phyloP scores from a whole-genome alignment of 2,888 invertebrate genomes.

The Aethes cnicana region DNA sequence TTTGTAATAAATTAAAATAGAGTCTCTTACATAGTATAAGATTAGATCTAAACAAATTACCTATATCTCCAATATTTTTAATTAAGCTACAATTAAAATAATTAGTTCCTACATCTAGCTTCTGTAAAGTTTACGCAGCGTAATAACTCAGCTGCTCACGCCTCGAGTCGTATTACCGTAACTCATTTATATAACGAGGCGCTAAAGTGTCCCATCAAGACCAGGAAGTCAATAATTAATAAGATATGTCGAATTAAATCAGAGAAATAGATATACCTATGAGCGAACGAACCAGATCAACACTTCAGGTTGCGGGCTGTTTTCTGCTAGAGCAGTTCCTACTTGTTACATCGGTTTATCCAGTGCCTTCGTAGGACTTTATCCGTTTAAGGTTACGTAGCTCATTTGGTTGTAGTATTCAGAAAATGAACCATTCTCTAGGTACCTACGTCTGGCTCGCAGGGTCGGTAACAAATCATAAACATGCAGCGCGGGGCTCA shows the following conservation, averaged over 20 bases:
- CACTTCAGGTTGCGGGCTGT: slow-evolving; percentile 8
- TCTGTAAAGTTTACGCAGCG: slow-evolving; percentile 5
- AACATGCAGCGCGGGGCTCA: slow-evolving; percentile 63
- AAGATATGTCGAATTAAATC: slow-evolving; percentile 31
- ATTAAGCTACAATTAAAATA: slow-evolving; percentile 23
- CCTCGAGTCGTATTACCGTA: slow-evolving; percentile 21
- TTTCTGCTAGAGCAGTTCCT: slow-evolving; percentile 19
- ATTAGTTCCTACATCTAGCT: slow-evolving; percentile 1
- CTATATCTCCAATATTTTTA: too few species aligned
- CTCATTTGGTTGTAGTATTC: slow-evolving; percentile 17
- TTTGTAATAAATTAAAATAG: too few species aligned
- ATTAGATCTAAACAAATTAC: too few species aligned
- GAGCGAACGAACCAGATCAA: slow-evolving; percentile 14
- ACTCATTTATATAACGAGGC: slow-evolving; percentile 28
- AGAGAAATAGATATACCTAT: slow-evolving; percentile 26
- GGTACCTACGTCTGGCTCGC: slow-evolving; percentile 27
- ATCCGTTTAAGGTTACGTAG: background rate
- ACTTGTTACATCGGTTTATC: background rate
- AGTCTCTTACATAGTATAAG: too few species aligned
- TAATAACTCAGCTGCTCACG: slow-evolving; percentile 26
- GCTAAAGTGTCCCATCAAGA: slow-evolving; percentile 23
- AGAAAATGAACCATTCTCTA: slow-evolving; percentile 24
- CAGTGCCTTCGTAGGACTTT: background rate
- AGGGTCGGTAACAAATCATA: slow-evolving; percentile 69
- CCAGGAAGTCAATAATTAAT: slow-evolving; percentile 29